Percentiles rank a stretch among this genome's conserved stretches.
Evolutionary conservation across 2,113 vertebrate genomes (phyloP).

Genomic region (Aix galericulata): DNA sequence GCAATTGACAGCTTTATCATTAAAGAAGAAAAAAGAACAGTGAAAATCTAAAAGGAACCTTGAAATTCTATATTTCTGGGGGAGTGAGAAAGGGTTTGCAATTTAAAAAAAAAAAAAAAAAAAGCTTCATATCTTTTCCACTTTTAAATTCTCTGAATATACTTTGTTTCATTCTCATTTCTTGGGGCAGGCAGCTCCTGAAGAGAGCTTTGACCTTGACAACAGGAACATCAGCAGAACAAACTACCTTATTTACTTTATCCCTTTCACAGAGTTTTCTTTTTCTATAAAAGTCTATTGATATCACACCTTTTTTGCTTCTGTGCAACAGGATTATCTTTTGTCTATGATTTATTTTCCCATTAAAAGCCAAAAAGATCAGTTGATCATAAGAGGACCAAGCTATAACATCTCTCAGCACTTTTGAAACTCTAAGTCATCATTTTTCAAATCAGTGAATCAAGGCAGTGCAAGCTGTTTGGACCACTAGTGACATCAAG

Average conservation of each 20-base stretch:
- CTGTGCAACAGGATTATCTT: constrained; percentile 74
- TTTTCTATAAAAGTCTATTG: constrained; percentile 55
- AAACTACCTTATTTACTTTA: constrained; percentile 70
- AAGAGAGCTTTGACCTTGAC: constrained; percentile 40
- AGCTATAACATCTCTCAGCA: constrained; percentile 65
- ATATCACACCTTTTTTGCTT: constrained; percentile 74
- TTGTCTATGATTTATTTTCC: constrained; percentile 80
- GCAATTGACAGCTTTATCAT: constrained; percentile 42
- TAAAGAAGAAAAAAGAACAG: constrained; percentile 33
- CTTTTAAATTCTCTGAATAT: constrained; percentile 22
- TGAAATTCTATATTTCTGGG: not conserved
- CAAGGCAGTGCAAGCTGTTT: constrained; percentile 8
- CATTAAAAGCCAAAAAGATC: constrained; percentile 73
- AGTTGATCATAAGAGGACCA: constrained; percentile 69
- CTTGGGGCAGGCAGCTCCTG: constrained; percentile 44
- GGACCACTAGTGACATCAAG: constrained; percentile 22
- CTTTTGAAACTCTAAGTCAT: constrained; percentile 65
- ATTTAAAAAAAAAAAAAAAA: not conserved
- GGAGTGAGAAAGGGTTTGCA: not conserved
- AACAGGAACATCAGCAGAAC: constrained; percentile 35
- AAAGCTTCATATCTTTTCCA: not conserved
- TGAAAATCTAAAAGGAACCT: not conserved
- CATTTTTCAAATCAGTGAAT: constrained; percentile 70
- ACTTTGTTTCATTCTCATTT: constrained; percentile 28
- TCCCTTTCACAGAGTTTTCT: constrained; percentile 15